A percentile compares a stretch with the other conserved stretches of the same genome.
These are phyloP conservation scores for Pantherophis vulpinus DNA, from an alignment of 2,797 vertebrate species.

Conservation along the genomic window DNA sequence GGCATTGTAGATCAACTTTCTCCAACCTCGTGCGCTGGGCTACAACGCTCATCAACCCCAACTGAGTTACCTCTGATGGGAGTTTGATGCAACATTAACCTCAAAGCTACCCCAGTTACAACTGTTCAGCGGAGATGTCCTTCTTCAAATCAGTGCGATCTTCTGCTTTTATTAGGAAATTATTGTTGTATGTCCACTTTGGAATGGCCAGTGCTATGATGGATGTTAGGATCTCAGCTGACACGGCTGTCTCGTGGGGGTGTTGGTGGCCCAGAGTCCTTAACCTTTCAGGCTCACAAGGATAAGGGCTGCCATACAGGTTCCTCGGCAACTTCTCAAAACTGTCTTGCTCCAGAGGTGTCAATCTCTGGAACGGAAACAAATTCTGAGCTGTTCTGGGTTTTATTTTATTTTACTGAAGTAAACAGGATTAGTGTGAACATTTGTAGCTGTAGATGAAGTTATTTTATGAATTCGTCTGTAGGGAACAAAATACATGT, in stretches of 20 bases:
- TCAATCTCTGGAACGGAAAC: background rate
- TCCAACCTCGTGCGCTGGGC: background rate
- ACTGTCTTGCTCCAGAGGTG: background rate
- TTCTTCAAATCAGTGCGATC: background rate
- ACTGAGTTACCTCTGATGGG: background rate
- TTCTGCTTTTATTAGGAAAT: background rate
- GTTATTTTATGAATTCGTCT: background rate
- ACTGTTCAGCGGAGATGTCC: background rate
- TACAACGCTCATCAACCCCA: background rate
- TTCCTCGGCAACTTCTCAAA: background rate
- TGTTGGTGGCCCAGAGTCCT: background rate
- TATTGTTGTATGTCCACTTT: background rate
- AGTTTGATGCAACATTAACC: background rate
- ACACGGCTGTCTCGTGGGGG: background rate
- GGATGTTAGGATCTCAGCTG: background rate
- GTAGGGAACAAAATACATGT: background rate
- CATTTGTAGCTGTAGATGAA: background rate
- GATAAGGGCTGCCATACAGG: background rate
- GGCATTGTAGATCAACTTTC: background rate
- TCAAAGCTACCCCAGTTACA: background rate
- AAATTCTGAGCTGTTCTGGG: background rate
- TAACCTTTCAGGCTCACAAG: background rate
- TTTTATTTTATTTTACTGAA: background rate
- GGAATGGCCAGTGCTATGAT: background rate
- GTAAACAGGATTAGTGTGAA: background rate